Evolutionary conservation across 1,140 invertebrate genomes (phyloP), one percentile per base, ranked within the genome.

Genomic region (Magallana gigas): DNA sequence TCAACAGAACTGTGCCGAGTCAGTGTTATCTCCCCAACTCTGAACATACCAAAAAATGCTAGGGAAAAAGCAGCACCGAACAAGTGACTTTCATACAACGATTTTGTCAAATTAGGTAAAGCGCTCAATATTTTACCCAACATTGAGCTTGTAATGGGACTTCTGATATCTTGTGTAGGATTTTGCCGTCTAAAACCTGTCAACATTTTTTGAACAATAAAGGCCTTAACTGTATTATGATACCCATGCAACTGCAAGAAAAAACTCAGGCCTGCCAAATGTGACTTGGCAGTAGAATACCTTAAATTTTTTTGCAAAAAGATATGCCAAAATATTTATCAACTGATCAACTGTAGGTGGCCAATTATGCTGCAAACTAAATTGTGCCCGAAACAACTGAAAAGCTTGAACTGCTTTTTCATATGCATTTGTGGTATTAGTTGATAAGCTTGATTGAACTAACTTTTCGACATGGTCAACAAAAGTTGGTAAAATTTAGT

Each of bases 301-400:
- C 48, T 57, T 18, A 11, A 16, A 6, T 18, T 23, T n/a, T 23
- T n/a, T 16, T 16, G 56, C 18, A 5, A 57, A 12, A 1, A 58
- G 11, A 57, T 83, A 83, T 1, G n/a, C 14, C 11, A 83, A 12
- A 58, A 57, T 57, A 14, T 84, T 84, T 9, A 84, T 29, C 0
- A 85, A 36, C 0, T 68, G 60, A 85, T 62, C 62, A 29, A 48
- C n/a, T 11, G 59, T 58, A 64, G 84, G 84, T 59, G 84, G 84
- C 58, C 6, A 85, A 29, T 8, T 29, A 6, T 7, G 58, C n/a
- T 8, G 18, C 18, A 83, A 36, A 23, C 23, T 23, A 23, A 23
- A 23, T 23, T 23, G 23, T 23, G 23, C 0, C 23, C 23, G 23
- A 23, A 23, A 8, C 12, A 14, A 48, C 9, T 36, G 4, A 48